These are phyloP conservation scores for Elachura formosa DNA, from an alignment of 2,113 vertebrate genomes.

Conservation along the genomic window DNA sequence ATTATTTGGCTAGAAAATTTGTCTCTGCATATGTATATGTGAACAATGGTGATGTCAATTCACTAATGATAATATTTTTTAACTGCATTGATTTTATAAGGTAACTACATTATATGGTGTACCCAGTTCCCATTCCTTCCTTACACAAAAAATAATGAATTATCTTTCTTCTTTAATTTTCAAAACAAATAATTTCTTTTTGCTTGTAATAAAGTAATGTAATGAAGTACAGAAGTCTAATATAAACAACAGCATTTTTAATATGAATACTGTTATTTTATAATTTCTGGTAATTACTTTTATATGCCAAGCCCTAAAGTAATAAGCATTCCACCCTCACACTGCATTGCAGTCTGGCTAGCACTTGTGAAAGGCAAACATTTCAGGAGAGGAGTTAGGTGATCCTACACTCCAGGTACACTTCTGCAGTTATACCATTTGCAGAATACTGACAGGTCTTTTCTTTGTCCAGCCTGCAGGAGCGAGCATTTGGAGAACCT, in stretches of 20 bases:
- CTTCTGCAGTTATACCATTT: neutral
- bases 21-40: neutral
- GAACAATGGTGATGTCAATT: neutral
- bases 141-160: neutral
- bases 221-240: neutral
- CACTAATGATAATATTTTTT: neutral
- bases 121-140: neutral
- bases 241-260: neutral
- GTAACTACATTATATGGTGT: neutral
- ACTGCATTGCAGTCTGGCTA: neutral
- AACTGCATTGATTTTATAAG: neutral
- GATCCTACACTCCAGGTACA: rapidly evolving
- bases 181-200: neutral
- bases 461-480: neutral
- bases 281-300: neutral
- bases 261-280: neutral
- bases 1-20: neutral
- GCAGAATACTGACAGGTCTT: neutral
- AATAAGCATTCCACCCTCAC: neutral
- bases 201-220: neutral
- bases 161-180: neutral
- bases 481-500: neutral
- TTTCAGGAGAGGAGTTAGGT: neutral
- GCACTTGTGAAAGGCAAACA: rapidly evolving
- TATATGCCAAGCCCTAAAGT: neutral